Conservation (phyloP, 37 sponge, comb jelly and placozoan species). For the Geodia barretti region DNA sequence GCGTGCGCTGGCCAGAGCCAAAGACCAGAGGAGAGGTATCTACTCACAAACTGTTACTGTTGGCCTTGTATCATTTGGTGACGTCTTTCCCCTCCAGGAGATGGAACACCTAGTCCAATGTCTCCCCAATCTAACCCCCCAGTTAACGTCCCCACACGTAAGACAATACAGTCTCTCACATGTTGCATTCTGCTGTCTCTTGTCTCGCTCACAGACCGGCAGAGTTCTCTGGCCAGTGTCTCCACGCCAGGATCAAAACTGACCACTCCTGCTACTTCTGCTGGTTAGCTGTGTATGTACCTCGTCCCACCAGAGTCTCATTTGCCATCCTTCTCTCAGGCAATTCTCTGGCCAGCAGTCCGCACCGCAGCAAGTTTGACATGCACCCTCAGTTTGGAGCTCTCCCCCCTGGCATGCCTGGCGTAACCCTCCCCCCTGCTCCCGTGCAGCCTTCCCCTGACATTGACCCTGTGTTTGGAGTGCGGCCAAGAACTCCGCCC, state of each 20-base stretch:
- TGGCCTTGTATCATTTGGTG: no score
- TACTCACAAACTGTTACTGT: no score
- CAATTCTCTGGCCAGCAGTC: no score
- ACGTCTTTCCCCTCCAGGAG: no score
- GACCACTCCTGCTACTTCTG: neutral
- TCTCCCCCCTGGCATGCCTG: neutral
- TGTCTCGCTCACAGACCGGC: neutral
- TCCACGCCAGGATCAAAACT: neutral
- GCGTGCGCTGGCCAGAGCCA: slow-evolving; percentile 23
- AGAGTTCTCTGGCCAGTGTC: neutral
- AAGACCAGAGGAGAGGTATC: neutral
- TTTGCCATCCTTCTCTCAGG: neutral
- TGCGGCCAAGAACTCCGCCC: slow-evolving; percentile 9
- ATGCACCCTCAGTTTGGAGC: slow-evolving; percentile 25
- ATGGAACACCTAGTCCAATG: no score
- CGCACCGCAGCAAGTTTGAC: neutral
- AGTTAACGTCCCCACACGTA: no score
- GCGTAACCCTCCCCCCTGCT: neutral
- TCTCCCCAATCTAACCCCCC: no score
- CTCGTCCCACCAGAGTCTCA: neutral
- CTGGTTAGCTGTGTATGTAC: neutral
- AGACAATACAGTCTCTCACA: no score
- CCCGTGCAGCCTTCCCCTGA: neutral
- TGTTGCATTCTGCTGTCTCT: no score
- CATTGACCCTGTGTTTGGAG: slow-evolving; percentile 1